These are phyloP conservation scores for Falco concolor DNA, from an alignment of 2,797 vertebrate species.

Conservation along the genomic window DNA sequence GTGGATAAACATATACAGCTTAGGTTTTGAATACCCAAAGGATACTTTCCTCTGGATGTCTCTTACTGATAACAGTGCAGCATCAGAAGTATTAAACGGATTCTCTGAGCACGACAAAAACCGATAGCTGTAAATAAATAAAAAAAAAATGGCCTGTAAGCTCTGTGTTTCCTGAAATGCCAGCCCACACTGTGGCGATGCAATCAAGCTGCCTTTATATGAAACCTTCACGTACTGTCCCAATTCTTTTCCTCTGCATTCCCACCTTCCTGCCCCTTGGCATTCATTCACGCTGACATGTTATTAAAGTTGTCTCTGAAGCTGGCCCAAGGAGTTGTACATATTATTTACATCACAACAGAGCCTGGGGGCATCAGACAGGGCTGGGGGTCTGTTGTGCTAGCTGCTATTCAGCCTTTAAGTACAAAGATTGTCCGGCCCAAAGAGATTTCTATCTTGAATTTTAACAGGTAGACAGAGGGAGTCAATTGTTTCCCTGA, in stretches of 20 bases:
- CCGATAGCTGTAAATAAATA: background rate
- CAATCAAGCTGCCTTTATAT: background rate
- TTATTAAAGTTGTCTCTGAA: slow-evolving; percentile 40
- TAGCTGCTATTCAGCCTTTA: background rate
- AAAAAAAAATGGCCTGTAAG: background rate
- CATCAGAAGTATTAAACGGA: background rate
- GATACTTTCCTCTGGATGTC: background rate
- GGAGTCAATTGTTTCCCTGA: background rate
- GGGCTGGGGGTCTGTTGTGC: background rate
- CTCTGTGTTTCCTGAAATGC: background rate
- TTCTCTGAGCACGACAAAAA: background rate
- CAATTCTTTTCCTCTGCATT: background rate
- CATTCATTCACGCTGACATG: background rate
- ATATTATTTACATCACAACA: slow-evolving; percentile 50
- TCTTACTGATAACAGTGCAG: background rate
- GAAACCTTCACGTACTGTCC: background rate
- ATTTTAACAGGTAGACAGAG: slow-evolving; percentile 4
- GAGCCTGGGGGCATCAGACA: background rate
- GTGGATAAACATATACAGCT: background rate
- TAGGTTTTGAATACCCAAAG: background rate
- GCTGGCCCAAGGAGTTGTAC: background rate
- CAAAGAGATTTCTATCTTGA: slow-evolving; percentile 27
- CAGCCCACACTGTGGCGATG: background rate
- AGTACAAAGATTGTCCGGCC: background rate
- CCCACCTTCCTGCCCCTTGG: slow-evolving; percentile 8